Conservation (phyloP, 2,113 vertebrate species). For the Cichladusa arquata region DNA sequence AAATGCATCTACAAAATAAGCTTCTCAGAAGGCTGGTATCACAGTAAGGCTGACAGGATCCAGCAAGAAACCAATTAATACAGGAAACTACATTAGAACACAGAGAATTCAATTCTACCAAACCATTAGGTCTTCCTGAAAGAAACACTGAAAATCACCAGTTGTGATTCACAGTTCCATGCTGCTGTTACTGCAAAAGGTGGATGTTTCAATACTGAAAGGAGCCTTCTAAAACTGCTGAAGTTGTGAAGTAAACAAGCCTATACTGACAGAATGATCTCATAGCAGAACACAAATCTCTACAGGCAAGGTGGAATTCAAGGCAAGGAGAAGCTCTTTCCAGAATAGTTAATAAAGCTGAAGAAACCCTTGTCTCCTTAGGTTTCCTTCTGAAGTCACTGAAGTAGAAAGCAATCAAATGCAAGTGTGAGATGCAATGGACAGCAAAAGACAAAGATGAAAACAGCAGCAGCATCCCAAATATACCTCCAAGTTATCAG, state of each 20-base stretch:
- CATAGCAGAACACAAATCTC: not conserved
- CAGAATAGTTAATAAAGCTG: constrained; percentile 6
- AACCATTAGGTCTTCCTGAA: not conserved
- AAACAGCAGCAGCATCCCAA: not conserved
- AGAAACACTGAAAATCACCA: not conserved
- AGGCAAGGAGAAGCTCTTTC: not conserved
- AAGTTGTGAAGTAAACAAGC: constrained; percentile 4
- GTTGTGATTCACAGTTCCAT: not conserved
- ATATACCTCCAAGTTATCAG: not conserved
- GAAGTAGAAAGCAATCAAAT: constrained; percentile 1
- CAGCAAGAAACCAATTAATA: not conserved
- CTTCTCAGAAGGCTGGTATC: not conserved
- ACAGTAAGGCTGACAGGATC: not conserved
- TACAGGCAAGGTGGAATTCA: not conserved
- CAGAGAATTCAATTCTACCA: not conserved
- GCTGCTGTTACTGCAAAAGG: not conserved
- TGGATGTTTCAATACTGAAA: not conserved
- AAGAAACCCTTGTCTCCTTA: not conserved
- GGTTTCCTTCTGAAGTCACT: not conserved
- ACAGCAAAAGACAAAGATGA: not conserved
- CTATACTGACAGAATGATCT: not conserved
- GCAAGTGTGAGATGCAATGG: not conserved
- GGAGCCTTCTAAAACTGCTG: not conserved
- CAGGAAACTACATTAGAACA: constrained; percentile 7
- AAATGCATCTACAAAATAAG: not conserved